phyloP scores from a whole-genome alignment of 1,140 invertebrate species.

The Babylonia areolata region DNA sequence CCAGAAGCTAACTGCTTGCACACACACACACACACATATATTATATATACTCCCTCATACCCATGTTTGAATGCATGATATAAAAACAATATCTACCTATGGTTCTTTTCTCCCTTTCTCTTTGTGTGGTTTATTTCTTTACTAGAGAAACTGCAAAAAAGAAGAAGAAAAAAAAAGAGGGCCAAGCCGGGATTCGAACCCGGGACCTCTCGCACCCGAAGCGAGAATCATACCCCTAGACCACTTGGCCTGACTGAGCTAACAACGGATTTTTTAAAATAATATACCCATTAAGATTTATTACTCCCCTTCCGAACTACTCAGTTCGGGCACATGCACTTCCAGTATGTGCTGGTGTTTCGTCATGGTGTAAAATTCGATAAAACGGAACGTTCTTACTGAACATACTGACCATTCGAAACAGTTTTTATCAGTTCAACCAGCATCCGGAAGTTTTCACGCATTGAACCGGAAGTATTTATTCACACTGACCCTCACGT shows the following conservation, averaged over 20 bases:
- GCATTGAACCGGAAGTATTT: background rate
- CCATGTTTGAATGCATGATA: background rate
- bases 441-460: constrained; percentile 13
- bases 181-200: constrained; percentile 77
- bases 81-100: constrained; percentile 33
- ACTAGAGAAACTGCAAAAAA: too few relatives aligned
- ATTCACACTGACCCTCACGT: background rate
- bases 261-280: background rate
- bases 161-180: constrained; percentile 54
- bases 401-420: too few relatives aligned
- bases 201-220: constrained; percentile 79
- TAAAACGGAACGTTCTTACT: too few relatives aligned
- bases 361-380: too few relatives aligned
- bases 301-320: background rate
- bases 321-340: too few relatives aligned
- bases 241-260: constrained; percentile 70
- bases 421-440: too few relatives aligned
- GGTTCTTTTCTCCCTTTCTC: too few relatives aligned
- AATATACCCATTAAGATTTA: background rate
- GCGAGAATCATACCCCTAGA: constrained; percentile 79
- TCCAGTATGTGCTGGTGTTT: too few relatives aligned
- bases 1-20: too few relatives aligned
- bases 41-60: too few relatives aligned
- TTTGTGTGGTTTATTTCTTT: too few relatives aligned
- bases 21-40: too few relatives aligned